These are phyloP conservation scores for Syngnathus floridae DNA, from an alignment of 2,113 vertebrate species.

Conservation along the genomic window DNA sequence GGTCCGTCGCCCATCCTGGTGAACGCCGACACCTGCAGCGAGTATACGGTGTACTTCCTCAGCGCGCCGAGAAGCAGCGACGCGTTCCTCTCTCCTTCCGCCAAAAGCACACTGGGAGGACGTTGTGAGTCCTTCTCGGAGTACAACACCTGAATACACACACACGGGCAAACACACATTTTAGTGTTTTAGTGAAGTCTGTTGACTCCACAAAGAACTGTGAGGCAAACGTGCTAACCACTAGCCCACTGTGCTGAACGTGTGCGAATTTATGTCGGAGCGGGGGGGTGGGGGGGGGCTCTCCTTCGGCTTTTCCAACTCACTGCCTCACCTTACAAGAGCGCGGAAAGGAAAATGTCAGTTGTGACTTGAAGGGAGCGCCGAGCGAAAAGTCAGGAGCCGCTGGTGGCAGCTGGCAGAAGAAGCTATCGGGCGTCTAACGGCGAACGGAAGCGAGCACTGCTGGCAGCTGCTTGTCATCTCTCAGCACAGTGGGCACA, in stretches of 20 bases:
- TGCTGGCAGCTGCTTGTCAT: constrained; percentile 40
- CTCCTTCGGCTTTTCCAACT: constrained; percentile 6
- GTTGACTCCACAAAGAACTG: too few relatives aligned
- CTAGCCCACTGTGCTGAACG: not conserved
- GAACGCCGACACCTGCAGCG: constrained; percentile 84
- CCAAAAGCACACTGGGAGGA: constrained; percentile 68
- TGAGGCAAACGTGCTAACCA: not conserved
- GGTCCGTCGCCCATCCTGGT: constrained; percentile 84
- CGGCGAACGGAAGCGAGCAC: constrained; percentile 30
- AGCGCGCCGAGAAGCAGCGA: constrained; percentile 75
- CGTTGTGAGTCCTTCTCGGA: constrained; percentile 68
- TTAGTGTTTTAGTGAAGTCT: too few relatives aligned
- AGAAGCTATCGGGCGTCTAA: constrained; percentile 22
- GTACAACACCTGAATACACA: constrained; percentile 75
- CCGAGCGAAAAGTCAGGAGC: constrained; percentile 31
- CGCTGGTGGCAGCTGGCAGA: constrained; percentile 15
- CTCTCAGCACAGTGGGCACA: constrained; percentile 41
- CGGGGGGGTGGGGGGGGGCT: too few relatives aligned
- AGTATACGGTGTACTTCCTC: constrained; percentile 77
- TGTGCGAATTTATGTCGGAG: constrained; percentile 8
- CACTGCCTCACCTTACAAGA: constrained; percentile 7
- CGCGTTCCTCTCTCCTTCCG: constrained; percentile 76
- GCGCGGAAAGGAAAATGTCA: constrained; percentile 30
- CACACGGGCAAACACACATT: too few relatives aligned
- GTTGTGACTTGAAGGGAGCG: constrained; percentile 15